Evolutionary conservation across 2,113 vertebrate species (phyloP).

Genomic region (Perca schrenkii): DNA sequence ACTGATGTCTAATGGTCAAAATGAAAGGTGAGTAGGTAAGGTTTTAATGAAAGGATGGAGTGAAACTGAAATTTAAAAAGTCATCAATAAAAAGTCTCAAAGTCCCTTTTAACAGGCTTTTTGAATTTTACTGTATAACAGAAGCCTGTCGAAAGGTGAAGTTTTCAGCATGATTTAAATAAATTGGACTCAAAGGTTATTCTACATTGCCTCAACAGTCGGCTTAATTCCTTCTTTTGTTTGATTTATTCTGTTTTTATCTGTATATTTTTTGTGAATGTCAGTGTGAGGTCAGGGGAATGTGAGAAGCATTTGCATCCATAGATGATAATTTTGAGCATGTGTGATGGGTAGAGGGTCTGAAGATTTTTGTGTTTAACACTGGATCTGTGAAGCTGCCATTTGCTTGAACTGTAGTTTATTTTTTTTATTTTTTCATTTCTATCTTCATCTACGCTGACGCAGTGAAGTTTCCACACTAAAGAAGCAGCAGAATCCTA

Average conservation of each 20-base stretch:
- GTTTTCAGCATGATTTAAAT: not conserved
- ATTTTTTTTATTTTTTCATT: no score
- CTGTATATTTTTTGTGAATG: not conserved
- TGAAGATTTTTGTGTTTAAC: not conserved
- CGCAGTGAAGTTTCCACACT: not conserved
- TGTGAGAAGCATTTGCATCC: not conserved
- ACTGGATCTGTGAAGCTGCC: not conserved
- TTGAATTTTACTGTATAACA: not conserved
- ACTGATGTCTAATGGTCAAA: constrained; percentile 2
- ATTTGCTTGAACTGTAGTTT: not conserved
- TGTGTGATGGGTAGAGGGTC: not conserved
- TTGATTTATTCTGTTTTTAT: not conserved
- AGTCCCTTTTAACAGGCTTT: not conserved
- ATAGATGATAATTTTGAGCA: not conserved
- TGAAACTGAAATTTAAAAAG: not conserved
- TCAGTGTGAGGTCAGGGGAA: not conserved
- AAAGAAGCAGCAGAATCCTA: not conserved
- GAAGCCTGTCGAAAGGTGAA: not conserved
- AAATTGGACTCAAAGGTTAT: not conserved
- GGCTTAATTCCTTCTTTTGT: not conserved
- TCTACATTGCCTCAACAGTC: not conserved
- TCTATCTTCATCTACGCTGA: not conserved
- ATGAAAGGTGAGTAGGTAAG: constrained; percentile 4
- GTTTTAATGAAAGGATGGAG: constrained; percentile 3
- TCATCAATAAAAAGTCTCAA: no score